Conservation (phyloP, 2,797 vertebrate species). For the Smutsia gigantea region DNA sequence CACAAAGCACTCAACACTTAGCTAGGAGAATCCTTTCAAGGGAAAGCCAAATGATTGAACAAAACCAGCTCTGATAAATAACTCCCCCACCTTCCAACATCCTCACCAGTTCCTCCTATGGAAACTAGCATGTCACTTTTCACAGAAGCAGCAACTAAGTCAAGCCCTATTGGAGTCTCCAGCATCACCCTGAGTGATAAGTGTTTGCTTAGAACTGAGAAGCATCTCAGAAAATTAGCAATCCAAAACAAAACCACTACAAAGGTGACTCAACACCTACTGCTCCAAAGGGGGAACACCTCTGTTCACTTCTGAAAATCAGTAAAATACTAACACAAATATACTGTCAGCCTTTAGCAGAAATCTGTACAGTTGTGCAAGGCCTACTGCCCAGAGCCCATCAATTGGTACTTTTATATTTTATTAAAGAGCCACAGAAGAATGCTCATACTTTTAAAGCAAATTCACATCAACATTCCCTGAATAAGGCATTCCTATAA, state of each 20-base stretch:
- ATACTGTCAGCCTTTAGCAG: background rate
- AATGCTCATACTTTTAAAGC: constrained; percentile 12
- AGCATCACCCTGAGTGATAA: background rate
- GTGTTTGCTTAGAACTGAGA: constrained; percentile 35
- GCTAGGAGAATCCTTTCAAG: background rate
- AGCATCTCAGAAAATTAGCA: constrained; percentile 51
- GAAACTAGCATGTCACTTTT: constrained; percentile 35
- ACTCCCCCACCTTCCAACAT: background rate
- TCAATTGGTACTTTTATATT: background rate
- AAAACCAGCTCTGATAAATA: constrained; percentile 48
- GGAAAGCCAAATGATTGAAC: constrained; percentile 9
- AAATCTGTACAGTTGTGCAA: background rate
- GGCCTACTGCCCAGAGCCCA: background rate
- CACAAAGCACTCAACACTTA: constrained; percentile 29
- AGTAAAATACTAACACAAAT: background rate
- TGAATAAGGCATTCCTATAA: background rate
- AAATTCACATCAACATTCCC: constrained; percentile 22
- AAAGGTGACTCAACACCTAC: background rate
- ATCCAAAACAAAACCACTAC: constrained; percentile 28
- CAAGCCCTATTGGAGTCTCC: background rate
- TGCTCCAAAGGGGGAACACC: background rate
- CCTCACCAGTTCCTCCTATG: background rate
- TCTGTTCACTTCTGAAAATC: background rate
- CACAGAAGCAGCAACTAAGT: constrained; percentile 26
- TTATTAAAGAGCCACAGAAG: background rate